A percentile compares a stretch with the other conserved stretches of the same genome.
phyloP scores from a whole-genome alignment of 2,797 vertebrate species.

The Staurois parvus region DNA sequence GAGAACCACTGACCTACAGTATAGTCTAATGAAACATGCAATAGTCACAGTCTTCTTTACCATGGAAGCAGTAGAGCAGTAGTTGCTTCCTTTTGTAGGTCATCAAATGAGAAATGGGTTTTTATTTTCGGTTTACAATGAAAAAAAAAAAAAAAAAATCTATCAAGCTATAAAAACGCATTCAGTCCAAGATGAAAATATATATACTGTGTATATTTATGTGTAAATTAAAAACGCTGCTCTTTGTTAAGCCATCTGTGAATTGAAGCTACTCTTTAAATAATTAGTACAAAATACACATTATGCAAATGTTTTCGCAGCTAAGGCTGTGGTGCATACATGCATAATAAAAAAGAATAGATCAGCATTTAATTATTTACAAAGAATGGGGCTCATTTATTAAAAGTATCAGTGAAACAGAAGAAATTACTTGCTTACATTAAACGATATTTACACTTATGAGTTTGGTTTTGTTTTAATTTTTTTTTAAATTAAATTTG shows the following conservation, averaged over 20 bases:
- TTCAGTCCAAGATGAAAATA: constrained; percentile 1
- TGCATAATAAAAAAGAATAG: constrained; percentile 66
- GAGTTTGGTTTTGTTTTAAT: background rate
- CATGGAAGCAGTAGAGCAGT: too few relatives aligned
- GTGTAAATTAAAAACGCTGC: constrained; percentile 40
- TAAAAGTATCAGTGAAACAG: constrained; percentile 4
- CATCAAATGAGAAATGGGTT: too few relatives aligned
- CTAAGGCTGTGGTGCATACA: constrained; percentile 65
- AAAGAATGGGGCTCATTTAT: constrained; percentile 32
- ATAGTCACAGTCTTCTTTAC: too few relatives aligned
- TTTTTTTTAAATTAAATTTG: too few relatives aligned
- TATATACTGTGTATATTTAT: background rate
- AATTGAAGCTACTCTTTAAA: constrained; percentile 57
- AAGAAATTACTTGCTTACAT: background rate
- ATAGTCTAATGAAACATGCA: too few relatives aligned
- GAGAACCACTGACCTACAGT: too few relatives aligned
- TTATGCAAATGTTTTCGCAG: constrained; percentile 71
- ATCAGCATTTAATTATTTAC: constrained; percentile 41
- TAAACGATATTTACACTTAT: background rate
- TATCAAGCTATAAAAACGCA: constrained; percentile 9
- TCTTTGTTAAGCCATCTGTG: constrained; percentile 48
- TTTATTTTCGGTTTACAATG: too few relatives aligned
- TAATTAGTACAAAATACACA: constrained; percentile 69
- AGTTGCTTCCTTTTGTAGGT: too few relatives aligned
- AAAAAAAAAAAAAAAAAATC: too few relatives aligned